Evolutionary conservation across 2,888 invertebrate species (phyloP), one percentile per base, ranked within the genome.

Genomic region (Xylota sylvarum): DNA sequence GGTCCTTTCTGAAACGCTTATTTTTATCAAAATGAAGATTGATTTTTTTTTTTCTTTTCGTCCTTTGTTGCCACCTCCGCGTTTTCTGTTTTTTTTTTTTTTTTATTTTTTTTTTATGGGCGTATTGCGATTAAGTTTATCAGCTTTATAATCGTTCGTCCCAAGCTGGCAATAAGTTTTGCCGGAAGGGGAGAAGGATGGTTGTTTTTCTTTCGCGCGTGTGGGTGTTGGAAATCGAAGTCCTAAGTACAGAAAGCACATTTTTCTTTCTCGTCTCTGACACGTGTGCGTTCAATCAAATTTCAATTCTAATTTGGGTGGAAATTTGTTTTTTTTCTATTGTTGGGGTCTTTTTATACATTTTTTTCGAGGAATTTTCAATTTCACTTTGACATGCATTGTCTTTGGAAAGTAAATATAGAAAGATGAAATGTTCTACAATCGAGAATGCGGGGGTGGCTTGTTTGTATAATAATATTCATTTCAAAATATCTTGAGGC

Each of bases 141-240:
- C 82, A 48, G 64, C 50, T 72, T 77, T 72, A 72, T 83, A 83
- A 83, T 83, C 82, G 77, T 67, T 77, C 35, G 77, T 77, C 70
- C 77, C 70, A 65, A 72, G 70, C 17, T 77, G 77, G 65, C 50
- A 77, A 77, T 77, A 82, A 77, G 77, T 77, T 72, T 77, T 37
- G 30, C 10, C 0, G 40, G 12, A 1, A 4, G 5, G 1, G 32
- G 19, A 12, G 23, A 46, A 52, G 72, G 48, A 67, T 37, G 56
- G 35, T 23, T 52, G 4, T 5, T 64, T 17, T 48, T 48, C 37
- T 52, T 37, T 37, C 10, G 0, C 50, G 27, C 17, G 19, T 19
- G n/a, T 17, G 30, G 14, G 14, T 52, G 58, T 14, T 23, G 12
- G 23, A n/a, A 60, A 4, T n/a, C 3, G 37, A 35, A 17, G 27